These are phyloP conservation scores for Druon quercuslanigerum DNA, from an alignment of 1,140 invertebrate genomes.

Conservation along the genomic window DNA sequence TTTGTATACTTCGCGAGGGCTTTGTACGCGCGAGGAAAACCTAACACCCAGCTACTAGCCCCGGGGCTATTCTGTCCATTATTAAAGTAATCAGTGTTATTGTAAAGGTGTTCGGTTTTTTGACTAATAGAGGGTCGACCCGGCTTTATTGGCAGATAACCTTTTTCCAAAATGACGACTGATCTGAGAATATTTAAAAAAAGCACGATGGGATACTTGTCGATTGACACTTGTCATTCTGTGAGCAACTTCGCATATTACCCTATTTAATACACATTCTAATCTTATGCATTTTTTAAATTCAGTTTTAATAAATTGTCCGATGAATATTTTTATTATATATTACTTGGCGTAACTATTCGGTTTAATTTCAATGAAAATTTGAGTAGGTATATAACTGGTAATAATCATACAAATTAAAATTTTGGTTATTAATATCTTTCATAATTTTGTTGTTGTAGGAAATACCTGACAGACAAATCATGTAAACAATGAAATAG, in stretches of 20 bases:
- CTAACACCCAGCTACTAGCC: constrained; percentile 70
- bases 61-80: constrained; percentile 70
- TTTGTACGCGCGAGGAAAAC: constrained; percentile 69
- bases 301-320: too few relatives aligned
- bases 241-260: neutral
- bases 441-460: too few relatives aligned
- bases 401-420: too few relatives aligned
- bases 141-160: constrained; percentile 43
- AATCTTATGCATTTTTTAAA: neutral
- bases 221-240: constrained; percentile 28
- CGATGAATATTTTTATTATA: too few relatives aligned
- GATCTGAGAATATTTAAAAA: neutral
- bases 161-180: constrained; percentile 34
- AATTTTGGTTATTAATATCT: too few relatives aligned
- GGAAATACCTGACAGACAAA: too few relatives aligned
- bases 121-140: constrained; percentile 64
- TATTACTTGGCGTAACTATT: too few relatives aligned
- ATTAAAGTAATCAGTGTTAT: constrained; percentile 74
- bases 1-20: constrained; percentile 73
- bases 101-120: constrained; percentile 68
- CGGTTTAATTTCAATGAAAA: too few relatives aligned
- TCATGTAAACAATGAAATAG: too few relatives aligned
- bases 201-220: constrained; percentile 21
- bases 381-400: too few relatives aligned
- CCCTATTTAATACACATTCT: neutral